Conservation (phyloP, 1,140 invertebrate genomes). For the Brachionus rubens region DNA sequence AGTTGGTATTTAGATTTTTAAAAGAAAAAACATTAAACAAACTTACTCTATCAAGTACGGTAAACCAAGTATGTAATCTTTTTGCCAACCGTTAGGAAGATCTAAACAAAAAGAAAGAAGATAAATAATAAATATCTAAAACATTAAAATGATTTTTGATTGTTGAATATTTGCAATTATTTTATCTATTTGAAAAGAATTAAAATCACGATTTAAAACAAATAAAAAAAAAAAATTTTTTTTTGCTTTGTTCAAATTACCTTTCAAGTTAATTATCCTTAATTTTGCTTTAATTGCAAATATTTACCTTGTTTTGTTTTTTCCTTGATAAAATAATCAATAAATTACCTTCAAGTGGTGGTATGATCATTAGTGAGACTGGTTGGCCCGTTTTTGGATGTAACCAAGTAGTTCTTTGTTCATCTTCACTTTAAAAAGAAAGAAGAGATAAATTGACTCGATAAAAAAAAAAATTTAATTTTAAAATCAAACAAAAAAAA, state of each 20-base stretch:
- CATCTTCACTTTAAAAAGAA: conserved; percentile 51
- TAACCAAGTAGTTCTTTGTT: conserved; percentile 53
- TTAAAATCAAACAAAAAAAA: conserved; percentile 25
- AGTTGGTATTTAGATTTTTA: neutral
- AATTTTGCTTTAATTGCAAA: neutral
- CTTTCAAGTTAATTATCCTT: conserved; percentile 1
- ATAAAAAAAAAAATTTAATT: conserved; percentile 47
- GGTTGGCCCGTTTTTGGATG: conserved; percentile 52
- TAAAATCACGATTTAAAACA: no score
- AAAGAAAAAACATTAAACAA: neutral
- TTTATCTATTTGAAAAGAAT: conserved; percentile 35
- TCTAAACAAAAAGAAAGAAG: neutral
- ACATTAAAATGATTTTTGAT: no score
- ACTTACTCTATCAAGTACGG: conserved; percentile 42
- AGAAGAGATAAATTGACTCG: conserved; percentile 34
- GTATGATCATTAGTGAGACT: conserved; percentile 47
- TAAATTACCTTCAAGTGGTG: conserved; percentile 42
- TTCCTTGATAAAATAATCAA: neutral
- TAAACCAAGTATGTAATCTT: conserved; percentile 39
- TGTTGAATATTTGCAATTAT: conserved; percentile 6
- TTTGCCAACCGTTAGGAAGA: conserved; percentile 46
- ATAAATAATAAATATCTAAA: neutral
- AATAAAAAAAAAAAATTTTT: no score
- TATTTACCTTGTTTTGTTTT: neutral
- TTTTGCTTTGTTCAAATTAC: neutral